phyloP scores from a whole-genome alignment of 2,113 vertebrate genomes.

The Odontophorus gujanensis region DNA sequence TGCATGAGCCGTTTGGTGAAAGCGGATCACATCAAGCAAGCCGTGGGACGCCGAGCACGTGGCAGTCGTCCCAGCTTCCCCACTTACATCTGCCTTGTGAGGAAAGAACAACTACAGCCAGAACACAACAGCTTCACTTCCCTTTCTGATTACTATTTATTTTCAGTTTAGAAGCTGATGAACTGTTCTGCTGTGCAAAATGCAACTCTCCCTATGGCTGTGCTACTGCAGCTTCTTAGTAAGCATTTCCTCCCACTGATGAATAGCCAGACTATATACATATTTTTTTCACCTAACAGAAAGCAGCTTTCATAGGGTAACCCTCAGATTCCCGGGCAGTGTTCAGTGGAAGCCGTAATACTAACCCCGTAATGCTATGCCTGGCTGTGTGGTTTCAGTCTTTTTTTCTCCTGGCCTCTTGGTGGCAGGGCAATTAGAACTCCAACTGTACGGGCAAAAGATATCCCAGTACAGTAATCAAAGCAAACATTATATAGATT shows the following conservation, averaged over 20 bases:
- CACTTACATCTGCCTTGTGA: neutral
- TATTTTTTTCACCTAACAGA: neutral
- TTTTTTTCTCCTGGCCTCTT: slow-evolving; percentile 41
- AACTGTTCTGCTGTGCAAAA: neutral
- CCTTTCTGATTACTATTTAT: neutral
- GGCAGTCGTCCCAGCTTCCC: neutral
- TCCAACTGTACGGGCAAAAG: slow-evolving; percentile 37
- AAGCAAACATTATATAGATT: slow-evolving; percentile 46
- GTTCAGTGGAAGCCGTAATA: neutral
- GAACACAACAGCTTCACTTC: neutral
- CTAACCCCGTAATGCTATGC: neutral
- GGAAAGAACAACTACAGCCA: neutral
- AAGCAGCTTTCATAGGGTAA: neutral
- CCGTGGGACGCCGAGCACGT: neutral
- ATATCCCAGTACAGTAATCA: slow-evolving; percentile 45
- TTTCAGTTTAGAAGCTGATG: neutral
- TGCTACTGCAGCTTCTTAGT: neutral
- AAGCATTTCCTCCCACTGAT: neutral
- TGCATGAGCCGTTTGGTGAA: neutral
- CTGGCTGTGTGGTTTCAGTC: neutral
- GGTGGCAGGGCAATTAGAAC: slow-evolving; percentile 51
- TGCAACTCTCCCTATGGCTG: neutral
- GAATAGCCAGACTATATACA: neutral
- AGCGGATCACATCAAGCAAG: neutral
- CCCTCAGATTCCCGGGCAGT: neutral